These are phyloP conservation scores for Cacatua alba DNA, from an alignment of 2,113 vertebrate genomes.

Conservation along the genomic window DNA sequence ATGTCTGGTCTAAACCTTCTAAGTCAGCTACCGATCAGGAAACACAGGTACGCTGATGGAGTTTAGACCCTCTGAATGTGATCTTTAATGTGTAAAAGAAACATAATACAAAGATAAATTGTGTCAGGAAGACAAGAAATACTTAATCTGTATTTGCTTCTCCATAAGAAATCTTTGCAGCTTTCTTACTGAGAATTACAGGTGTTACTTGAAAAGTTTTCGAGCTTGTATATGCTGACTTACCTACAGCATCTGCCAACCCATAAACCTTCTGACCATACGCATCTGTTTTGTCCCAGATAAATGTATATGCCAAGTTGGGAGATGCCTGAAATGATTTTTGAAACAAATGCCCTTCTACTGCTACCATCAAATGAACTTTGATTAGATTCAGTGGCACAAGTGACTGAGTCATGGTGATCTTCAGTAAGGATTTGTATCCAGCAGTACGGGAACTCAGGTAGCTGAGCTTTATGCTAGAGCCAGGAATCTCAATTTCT, in stretches of 20 bases:
- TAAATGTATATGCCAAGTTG: constrained; percentile 95
- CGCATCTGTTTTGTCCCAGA: constrained; percentile 98
- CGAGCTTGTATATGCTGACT: constrained; percentile 55
- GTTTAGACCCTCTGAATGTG: not conserved
- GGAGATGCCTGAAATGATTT: constrained; percentile 97
- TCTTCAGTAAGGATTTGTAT: constrained; percentile 95
- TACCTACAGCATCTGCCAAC: constrained; percentile 94
- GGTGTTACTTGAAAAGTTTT: not conserved
- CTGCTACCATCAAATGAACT: constrained; percentile 97
- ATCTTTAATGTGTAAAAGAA: not conserved
- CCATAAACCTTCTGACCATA: constrained; percentile 96
- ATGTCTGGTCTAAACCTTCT: not conserved
- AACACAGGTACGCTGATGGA: not conserved
- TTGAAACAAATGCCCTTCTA: constrained; percentile 97
- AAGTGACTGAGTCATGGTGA: constrained; percentile 94
- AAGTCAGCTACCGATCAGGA: not conserved
- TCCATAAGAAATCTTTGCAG: not conserved
- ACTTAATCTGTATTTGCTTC: not conserved
- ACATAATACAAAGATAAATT: not conserved
- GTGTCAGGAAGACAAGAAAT: not conserved
- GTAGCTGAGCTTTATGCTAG: constrained; percentile 90
- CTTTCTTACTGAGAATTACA: not conserved
- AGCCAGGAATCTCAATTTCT: constrained; percentile 92
- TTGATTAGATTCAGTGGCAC: constrained; percentile 95
- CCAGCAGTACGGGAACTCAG: constrained; percentile 93